Percentiles rank a stretch among this genome's conserved stretches.
phyloP scores from a whole-genome alignment of 2,888 invertebrate genomes.

The Malthinus flaveolus region DNA sequence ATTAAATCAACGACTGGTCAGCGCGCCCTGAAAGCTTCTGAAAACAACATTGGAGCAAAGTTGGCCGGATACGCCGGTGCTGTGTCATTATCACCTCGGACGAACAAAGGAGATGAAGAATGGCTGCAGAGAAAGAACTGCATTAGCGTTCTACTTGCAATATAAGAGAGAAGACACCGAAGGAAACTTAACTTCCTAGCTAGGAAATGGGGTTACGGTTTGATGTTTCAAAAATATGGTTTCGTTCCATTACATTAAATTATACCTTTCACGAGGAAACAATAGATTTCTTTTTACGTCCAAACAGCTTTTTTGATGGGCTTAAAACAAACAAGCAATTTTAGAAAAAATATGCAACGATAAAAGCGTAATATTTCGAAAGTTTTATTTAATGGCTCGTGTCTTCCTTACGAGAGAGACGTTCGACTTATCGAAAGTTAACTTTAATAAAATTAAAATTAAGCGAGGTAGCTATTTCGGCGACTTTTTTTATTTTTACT shows the following conservation, averaged over 20 bases:
- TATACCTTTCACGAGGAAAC: constrained; percentile 36
- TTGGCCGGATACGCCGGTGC: constrained; percentile 53
- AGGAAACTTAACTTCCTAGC: constrained; percentile 29
- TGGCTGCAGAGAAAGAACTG: constrained; percentile 52
- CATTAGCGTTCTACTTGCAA: constrained; percentile 48
- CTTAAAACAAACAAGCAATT: constrained; percentile 24
- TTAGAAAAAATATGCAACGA: constrained; percentile 12
- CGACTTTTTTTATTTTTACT: constrained; percentile 4
- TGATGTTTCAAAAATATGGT: constrained; percentile 47
- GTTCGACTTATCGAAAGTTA: background rate
- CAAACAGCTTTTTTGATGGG: constrained; percentile 28
- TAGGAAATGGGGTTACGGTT: constrained; percentile 48
- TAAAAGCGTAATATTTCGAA: background rate
- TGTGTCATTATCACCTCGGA: constrained; percentile 54
- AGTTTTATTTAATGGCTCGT: constrained; percentile 4
- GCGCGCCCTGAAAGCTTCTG: constrained; percentile 42
- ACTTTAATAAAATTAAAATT: constrained; percentile 1
- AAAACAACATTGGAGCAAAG: constrained; percentile 50
- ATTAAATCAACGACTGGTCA: constrained; percentile 46
- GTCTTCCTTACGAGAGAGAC: background rate
- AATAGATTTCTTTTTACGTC: constrained; percentile 33
- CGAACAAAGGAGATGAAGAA: constrained; percentile 52
- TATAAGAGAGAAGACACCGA: constrained; percentile 24
- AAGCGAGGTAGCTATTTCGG: background rate
- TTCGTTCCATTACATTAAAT: constrained; percentile 45